These are phyloP conservation scores for Micromys minutus DNA, from an alignment of 2,113 vertebrate genomes.

Conservation along the genomic window DNA sequence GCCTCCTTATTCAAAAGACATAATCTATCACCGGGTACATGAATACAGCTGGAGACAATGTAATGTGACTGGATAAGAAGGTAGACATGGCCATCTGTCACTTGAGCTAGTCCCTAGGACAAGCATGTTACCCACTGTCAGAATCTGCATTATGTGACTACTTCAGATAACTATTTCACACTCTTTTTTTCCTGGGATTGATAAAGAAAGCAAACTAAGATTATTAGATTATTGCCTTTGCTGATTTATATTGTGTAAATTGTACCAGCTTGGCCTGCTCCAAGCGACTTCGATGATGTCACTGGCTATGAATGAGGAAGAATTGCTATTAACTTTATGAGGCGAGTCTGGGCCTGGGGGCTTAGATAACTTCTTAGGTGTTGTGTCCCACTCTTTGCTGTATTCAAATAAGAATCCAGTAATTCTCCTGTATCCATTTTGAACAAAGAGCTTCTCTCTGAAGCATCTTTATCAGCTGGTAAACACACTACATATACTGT, in stretches of 20 bases:
- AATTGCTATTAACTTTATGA: neutral
- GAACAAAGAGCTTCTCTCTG: constrained; percentile 26
- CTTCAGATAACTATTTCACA: neutral
- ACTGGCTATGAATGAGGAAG: neutral
- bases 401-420: neutral
- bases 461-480: neutral
- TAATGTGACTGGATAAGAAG: neutral
- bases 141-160: neutral
- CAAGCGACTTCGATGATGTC: neutral
- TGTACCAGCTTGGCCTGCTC: neutral
- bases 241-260: neutral
- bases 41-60: neutral
- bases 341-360: neutral
- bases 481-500: neutral
- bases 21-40: neutral
- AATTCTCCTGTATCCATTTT: constrained; percentile 4
- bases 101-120: neutral
- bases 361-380: neutral
- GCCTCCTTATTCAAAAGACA: constrained; percentile 34
- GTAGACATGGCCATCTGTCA: neutral
- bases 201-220: neutral
- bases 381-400: neutral
- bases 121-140: neutral
- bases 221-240: neutral
- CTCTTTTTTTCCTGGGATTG: neutral